Conservation (phyloP, 2,113 vertebrate genomes). For the Willisornis vidua region DNA sequence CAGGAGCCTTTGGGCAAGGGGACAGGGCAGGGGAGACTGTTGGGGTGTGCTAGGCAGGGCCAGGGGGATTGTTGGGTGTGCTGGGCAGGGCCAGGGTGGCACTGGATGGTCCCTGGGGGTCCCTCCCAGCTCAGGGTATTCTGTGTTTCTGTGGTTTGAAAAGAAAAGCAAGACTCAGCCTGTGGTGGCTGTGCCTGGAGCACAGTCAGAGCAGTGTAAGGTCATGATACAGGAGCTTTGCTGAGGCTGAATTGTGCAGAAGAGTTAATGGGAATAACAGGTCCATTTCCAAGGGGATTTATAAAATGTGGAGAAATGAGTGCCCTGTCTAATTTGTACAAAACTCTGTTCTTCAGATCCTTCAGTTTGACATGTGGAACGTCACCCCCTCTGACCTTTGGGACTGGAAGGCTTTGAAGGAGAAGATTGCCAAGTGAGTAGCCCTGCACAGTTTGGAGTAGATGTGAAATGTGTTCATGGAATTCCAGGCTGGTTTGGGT, state of each 20-base stretch:
- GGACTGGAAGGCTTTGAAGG: constrained; percentile 89
- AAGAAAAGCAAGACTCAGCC: background rate
- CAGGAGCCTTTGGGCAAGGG: background rate
- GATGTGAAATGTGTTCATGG: fast-evolving
- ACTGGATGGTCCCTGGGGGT: background rate
- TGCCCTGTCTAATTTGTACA: background rate
- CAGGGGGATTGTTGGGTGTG: background rate
- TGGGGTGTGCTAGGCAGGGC: background rate
- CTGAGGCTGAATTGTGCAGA: background rate
- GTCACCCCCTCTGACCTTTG: constrained; percentile 88
- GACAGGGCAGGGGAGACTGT: background rate
- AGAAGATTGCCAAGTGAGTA: constrained; percentile 92
- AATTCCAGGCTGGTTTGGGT: background rate
- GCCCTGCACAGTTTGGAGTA: fast-evolving
- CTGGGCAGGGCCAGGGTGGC: background rate
- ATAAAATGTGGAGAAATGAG: background rate
- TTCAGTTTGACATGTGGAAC: constrained; percentile 96
- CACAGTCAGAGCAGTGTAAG: fast-evolving
- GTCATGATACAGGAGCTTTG: background rate
- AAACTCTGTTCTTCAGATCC: constrained; percentile 75
- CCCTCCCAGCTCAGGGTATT: fast-evolving
- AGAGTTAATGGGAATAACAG: background rate
- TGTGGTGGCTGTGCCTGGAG: background rate
- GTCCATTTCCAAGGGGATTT: background rate
- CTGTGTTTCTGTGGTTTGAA: background rate